These are phyloP conservation scores for Flabesymbios commensalis DNA, from an alignment of 2,888 invertebrate genomes.

Conservation along the genomic window DNA sequence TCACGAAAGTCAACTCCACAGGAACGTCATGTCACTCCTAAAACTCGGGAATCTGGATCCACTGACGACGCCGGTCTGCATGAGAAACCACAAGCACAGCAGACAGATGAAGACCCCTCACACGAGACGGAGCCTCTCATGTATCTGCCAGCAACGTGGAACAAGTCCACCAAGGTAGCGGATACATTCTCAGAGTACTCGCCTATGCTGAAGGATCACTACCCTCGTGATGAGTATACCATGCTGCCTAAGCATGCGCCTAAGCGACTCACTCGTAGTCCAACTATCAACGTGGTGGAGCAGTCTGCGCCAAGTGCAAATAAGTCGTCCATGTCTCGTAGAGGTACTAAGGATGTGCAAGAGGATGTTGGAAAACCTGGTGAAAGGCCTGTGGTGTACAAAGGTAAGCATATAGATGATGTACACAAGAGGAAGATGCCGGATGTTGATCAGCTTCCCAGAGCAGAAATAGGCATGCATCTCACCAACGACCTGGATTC, in stretches of 20 bases:
- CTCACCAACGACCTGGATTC: constrained; percentile 17
- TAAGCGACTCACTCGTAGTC: neutral
- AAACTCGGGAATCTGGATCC: no score
- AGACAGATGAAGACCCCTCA: no score
- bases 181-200: constrained; percentile 40
- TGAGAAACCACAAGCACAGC: no score
- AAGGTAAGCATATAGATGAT: constrained; percentile 52
- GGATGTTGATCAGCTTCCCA: constrained; percentile 39
- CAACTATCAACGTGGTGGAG: neutral
- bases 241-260: constrained; percentile 43
- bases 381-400: constrained; percentile 50
- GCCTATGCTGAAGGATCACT: constrained; percentile 50
- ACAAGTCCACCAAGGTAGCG: constrained; percentile 44
- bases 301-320: neutral
- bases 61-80: no score
- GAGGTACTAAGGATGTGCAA: constrained; percentile 38
- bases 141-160: no score
- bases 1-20: no score
- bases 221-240: constrained; percentile 57
- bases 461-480: constrained; percentile 31
- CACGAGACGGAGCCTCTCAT: no score
- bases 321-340: constrained; percentile 45
- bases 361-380: neutral
- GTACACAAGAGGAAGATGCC: constrained; percentile 51
- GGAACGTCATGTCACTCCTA: no score